Evolutionary conservation across 2,888 invertebrate genomes (phyloP).

Genomic region (Caenorhabditis imperialis): DNA sequence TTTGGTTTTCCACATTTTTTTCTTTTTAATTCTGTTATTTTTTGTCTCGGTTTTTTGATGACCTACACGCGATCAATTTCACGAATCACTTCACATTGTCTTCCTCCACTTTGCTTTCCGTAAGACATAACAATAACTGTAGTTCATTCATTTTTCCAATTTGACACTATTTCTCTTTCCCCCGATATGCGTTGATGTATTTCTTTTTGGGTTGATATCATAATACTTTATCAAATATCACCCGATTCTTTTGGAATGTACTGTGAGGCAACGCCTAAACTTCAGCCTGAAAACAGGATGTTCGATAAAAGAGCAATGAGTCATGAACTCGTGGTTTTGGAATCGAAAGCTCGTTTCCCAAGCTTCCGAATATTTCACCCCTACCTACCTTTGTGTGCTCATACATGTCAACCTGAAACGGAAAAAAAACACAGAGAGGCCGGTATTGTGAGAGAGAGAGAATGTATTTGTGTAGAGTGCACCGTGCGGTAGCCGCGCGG

Average conservation of each 20-base stretch:
- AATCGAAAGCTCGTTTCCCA: conserved; percentile 1
- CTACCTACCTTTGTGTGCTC: conserved; percentile 27
- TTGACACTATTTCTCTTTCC: background rate
- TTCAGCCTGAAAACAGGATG: conserved; percentile 13
- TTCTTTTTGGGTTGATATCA: background rate
- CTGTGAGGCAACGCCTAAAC: conserved; percentile 17
- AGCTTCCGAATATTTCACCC: conserved; percentile 21
- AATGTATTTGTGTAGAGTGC: conserved; percentile 22
- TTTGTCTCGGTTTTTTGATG: background rate
- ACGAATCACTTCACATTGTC: conserved; percentile 21
- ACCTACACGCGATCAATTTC: conserved; percentile 19
- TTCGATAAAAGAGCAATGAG: background rate
- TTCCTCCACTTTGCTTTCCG: conserved; percentile 2
- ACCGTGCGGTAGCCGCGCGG: conserved; percentile 49
- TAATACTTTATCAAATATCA: background rate
- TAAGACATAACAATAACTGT: background rate
- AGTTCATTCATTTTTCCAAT: background rate
- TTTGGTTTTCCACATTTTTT: background rate
- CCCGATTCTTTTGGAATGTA: conserved; percentile 22
- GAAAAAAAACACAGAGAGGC: conserved; percentile 30
- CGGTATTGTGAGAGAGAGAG: conserved; percentile 34
- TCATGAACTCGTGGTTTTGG: conserved; percentile 7
- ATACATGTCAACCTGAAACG: conserved; percentile 44
- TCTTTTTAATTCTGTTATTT: conserved; percentile 1
- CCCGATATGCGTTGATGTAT: too few species aligned